Evolutionary conservation across 2,113 vertebrate genomes (phyloP).

Genomic region (Tympanuchus pallidicinctus): DNA sequence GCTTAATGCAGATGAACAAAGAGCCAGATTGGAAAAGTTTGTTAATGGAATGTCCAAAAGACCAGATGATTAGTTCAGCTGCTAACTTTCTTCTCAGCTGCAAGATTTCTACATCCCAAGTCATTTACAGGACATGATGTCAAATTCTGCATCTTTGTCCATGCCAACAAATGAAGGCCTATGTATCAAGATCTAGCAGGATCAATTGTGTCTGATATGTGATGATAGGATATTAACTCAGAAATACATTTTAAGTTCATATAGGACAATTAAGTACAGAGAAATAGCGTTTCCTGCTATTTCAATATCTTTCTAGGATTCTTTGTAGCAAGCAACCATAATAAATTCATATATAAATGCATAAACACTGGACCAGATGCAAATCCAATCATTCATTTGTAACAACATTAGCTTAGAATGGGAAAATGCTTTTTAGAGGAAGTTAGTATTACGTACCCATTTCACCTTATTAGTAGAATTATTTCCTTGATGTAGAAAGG

Average conservation of each 20-base stretch:
- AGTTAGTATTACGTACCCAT: neutral
- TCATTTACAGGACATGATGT: neutral
- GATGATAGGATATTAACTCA: neutral
- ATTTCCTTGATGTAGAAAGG: conserved; percentile 37
- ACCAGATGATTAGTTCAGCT: neutral
- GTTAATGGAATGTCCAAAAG: neutral
- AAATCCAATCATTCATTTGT: neutral
- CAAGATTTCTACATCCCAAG: neutral
- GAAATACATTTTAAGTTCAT: neutral
- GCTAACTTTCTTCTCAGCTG: neutral
- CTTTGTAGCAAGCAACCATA: neutral
- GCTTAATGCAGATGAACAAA: neutral
- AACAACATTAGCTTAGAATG: neutral
- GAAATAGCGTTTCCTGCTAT: neutral
- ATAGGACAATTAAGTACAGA: neutral
- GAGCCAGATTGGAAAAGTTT: neutral
- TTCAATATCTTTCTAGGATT: neutral
- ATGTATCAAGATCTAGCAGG: neutral
- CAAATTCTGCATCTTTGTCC: neutral
- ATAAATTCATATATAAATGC: neutral
- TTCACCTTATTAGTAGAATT: conserved; percentile 25
- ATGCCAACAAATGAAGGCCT: neutral
- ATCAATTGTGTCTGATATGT: neutral
- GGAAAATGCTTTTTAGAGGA: conserved; percentile 12
- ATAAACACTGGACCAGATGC: neutral